Evolutionary conservation across 2,113 vertebrate species (phyloP), one percentile per base, ranked within the genome.

Genomic region (Misgurnus mizolepis): DNA sequence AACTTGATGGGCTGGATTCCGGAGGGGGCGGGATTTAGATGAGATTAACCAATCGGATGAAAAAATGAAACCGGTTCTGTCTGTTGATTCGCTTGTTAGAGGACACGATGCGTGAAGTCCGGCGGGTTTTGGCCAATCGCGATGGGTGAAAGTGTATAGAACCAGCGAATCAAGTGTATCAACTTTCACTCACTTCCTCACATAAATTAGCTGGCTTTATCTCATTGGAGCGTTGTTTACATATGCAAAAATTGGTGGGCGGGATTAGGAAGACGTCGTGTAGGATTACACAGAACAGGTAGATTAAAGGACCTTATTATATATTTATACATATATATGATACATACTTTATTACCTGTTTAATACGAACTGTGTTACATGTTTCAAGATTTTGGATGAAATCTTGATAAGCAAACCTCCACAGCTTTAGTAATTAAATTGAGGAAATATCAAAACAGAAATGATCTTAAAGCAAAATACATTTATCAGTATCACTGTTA

Each of bases 151-250:
- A 66, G 18, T 45, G 61, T 58, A 5, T n/a, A n/a, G 45, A 53
- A 62, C 15, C 65, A 49, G 70, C 79, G 61, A 86, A 74, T 77
- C 71, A 67, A 58, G 60, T 53, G 75, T n/a, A 70, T 73, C 53
- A 70, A 80, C 55, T 81, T 78, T 81, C 60, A 71, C 68, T 53
- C 50, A 79, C 78, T 76, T 78, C 81, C 69, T 73, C 72, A 53
- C 77, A 74, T 71, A 66, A 66, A 66, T 77, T 65, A 55, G 45
- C 47, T 64, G 62, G 15, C 47, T 77, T 66, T 5, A 40, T 15
- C 22, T 50, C 34, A 77, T 66, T 66, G 74, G 74, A 53, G 3
- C 15, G 4, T 55, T 18, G 11, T 22, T 0, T 9, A 7, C 9
- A 4, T 6, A 55, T 15, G 49, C 34, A 71, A 10, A 12, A 0